Base-by-base conservation (phyloP, 2,797 vertebrate genomes). In the Rhincodon typus region DNA sequence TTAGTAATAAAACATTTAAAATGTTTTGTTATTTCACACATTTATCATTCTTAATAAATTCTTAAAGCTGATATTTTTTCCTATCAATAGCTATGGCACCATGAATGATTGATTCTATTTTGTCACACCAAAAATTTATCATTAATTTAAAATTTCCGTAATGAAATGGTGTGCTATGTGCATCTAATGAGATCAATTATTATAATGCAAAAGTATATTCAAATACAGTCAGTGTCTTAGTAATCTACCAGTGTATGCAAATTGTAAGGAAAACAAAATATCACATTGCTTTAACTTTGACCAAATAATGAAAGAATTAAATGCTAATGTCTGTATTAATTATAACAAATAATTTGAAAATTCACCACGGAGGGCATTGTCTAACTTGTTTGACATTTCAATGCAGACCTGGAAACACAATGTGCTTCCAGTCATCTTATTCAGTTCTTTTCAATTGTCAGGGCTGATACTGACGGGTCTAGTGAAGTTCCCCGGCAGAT, bases 291-390 rank as follows among this genome's bases (percentile, higher is more conserved):
- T 67, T 90, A 17, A 62, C 30, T 93, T 88, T 93, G 19, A 93
- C 7, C 90, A 93, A 93, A 19, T 93, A 93, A 93, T 93, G n/a
- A 69, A 67, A 93, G 90, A 91, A 93, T 10, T 21, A 93, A 93
- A 67, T 66, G 62, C 19, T 67, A 42, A 93, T 91, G 53, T 34
- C 53, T 66, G n/a, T 23, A n/a, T 7, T 93, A 67, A 42, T 67
- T 67, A 25, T 38, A 93, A 38, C 66, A 66, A n/a, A 67, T 38
- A 38, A 93, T 67, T 67, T 21, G 62, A 93, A 91, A 93, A 93
- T 21, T 17, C 38, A n/a, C 19, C 0, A 23, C 69, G 90, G 19
- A 93, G 13, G 62, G 66, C 21, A 67, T n/a, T 38, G 13, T 62
- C 15, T 67, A 21, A 38, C 88, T 38, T 38, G 34, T 23, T 67